Base-by-base conservation (phyloP, 2,888 invertebrate species). In the Vanessa cardui region DNA sequence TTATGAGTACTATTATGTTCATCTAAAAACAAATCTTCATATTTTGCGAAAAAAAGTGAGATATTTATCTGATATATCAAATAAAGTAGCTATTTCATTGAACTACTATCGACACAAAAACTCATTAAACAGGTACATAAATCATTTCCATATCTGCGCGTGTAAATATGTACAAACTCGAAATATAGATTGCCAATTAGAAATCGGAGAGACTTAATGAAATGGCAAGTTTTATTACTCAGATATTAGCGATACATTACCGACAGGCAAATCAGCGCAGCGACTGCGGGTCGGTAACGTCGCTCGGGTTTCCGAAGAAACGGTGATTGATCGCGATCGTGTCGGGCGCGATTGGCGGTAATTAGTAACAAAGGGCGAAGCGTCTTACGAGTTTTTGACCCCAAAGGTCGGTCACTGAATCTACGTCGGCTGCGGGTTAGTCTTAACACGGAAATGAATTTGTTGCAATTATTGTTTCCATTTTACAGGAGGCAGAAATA, bases 161-260 rank as follows among this genome's bases (percentile, higher is more conserved):
- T 39, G 56, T 56, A 18, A 18, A 39, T 52, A 52, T 56, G 56
- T 39, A 54, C 31, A 54, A 54, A 54, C 52, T 54, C 31, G 52
- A 54, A n/a, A 54, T 54, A 54, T 54, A 54, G 52, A 54, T 31
- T 54, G 31, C 31, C 31, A 56, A 56, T 56, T 39, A 56, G 56
- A 56, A 56, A 56, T 39, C 56, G 33, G 54, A 18, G 56, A 39
- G 56, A 56, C 39, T 18, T 39, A 39, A 39, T 56, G n/a, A 18
- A 39, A 39, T 56, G n/a, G 39, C 56, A 4, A 39, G 33, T 56
- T 56, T 56, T 56, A 56, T 56, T 39, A 39, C 33, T 20, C 31
- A 31, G 26, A 31, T 54, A 54, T 15, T 54, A n/a, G 15, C 31
- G 16, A 31, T 54, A 31, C 16, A 39, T 39, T 39, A 39, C 9